A percentile compares a stretch with the other conserved stretches of the same genome.
Conservation (phyloP, 1,140 invertebrate species). For the Condylostylus longicornis region DNA sequence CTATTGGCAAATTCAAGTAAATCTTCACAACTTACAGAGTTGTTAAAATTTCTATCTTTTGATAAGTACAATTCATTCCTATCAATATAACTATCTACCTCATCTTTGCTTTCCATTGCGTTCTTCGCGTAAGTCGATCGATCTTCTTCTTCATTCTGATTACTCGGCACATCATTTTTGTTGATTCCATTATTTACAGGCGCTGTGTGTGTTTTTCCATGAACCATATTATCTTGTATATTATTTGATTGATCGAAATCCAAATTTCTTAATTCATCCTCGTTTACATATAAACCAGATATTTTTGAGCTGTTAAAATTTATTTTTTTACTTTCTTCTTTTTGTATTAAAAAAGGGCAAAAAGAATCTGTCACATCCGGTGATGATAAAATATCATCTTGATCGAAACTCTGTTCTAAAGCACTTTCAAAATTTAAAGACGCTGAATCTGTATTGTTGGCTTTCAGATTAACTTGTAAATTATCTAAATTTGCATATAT, state of each 20-base stretch:
- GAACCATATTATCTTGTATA: too few relatives aligned
- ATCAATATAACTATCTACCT: too few relatives aligned
- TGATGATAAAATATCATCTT: slow-evolving; percentile 18
- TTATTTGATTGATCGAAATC: too few relatives aligned
- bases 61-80: too few relatives aligned
- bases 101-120: background rate
- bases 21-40: slow-evolving; percentile 82
- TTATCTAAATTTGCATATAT: slow-evolving; percentile 29
- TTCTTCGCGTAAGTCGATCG: background rate
- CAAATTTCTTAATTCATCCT: slow-evolving; percentile 25
- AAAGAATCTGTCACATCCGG: slow-evolving; percentile 30
- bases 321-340: slow-evolving; percentile 23
- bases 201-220: too few relatives aligned
- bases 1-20: slow-evolving; percentile 77
- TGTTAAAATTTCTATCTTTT: too few relatives aligned
- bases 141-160: background rate
- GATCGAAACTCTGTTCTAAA: slow-evolving; percentile 21
- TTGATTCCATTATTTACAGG: too few relatives aligned
- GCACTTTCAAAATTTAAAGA: slow-evolving; percentile 30
- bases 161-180: too few relatives aligned
- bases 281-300: slow-evolving; percentile 22
- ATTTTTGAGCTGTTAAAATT: slow-evolving; percentile 18
- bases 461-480: background rate
- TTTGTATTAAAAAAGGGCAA: slow-evolving; percentile 29
- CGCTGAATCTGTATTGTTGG: slow-evolving; percentile 17